Conservation (phyloP, 2,797 vertebrate genomes). For the Astyanax mexicanus region DNA sequence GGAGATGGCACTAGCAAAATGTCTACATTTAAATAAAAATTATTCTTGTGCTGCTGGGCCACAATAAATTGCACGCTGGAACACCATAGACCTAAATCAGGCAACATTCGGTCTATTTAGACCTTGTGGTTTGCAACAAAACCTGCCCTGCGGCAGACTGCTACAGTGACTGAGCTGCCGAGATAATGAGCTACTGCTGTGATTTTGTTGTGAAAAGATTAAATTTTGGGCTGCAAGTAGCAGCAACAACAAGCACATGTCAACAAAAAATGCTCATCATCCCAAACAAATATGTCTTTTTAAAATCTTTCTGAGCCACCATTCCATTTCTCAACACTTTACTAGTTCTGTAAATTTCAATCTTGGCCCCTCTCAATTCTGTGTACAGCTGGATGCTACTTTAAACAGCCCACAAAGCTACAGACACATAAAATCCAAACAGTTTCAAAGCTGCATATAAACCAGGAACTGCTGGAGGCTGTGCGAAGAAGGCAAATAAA, state of each 20-base stretch:
- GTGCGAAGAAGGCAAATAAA: conserved; percentile 39
- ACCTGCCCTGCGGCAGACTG: conserved; percentile 8
- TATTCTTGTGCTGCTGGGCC: neutral
- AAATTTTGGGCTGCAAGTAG: neutral
- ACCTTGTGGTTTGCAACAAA: conserved; percentile 19
- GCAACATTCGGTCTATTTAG: conserved; percentile 6
- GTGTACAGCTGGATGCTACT: conserved; percentile 55
- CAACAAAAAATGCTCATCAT: conserved; percentile 1
- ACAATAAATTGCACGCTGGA: neutral
- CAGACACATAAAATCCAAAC: conserved; percentile 30
- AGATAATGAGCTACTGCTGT: conserved; percentile 33
- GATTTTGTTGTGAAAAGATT: neutral
- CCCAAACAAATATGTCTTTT: conserved; percentile 13
- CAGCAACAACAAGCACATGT: neutral
- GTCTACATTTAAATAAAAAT: conserved; percentile 11
- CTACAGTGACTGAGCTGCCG: conserved; percentile 31
- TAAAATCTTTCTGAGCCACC: neutral
- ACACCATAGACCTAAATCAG: neutral
- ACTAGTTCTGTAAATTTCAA: conserved; percentile 38
- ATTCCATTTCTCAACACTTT: neutral
- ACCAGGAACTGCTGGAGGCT: neutral
- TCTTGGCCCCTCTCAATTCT: conserved; percentile 1
- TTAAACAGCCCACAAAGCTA: conserved; percentile 39
- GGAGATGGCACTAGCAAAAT: conserved; percentile 1
- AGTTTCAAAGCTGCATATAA: conserved; percentile 43